Base-by-base conservation (phyloP, 2,888 invertebrate genomes). In the Trichogramma dendrolimi region DNA sequence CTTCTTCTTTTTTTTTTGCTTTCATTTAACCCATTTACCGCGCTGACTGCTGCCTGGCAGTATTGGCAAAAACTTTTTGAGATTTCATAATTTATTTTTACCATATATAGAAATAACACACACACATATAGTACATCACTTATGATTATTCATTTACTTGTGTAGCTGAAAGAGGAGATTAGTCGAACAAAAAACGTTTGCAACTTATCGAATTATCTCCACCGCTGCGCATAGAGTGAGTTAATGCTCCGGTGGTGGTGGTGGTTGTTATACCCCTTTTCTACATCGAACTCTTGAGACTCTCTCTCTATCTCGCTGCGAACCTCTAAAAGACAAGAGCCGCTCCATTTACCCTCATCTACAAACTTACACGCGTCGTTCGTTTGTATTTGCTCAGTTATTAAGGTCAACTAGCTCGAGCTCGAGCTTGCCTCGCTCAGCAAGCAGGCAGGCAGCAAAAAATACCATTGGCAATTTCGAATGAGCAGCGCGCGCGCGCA, bases 141-240 rank as follows among this genome's bases (percentile, higher is more conserved):
- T 27, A 27, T 27, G 27, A 27, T 27, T 27, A 27, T 27, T 27
- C 27, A 27, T 27, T 27, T 27, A 27, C 27, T 27, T 27, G 27
- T 27, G 27, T 27, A 27, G 27, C 27, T 27, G 27, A 27, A 27
- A 27, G 27, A 27, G 8, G 46, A 46, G 46, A 10, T 46, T 46
- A 46, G n/a, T 46, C 11, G 46, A 46, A 46, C 55, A 58, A 61
- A 61, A 61, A 57, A 54, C 44, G 44, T 54, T 53, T 50, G 57
- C 58, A 54, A 61, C 61, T 61, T 58, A 61, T 61, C 54, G 54
- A 61, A 54, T 61, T 58, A 46, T 27, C 51, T 46, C 44, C 44
- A 10, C 7, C n/a, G 4, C 27, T 27, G 27, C 27, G 27, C 3
- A 27, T 27, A 27, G 27, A 27, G 27, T 27, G 27, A 27, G 27